Conservation (phyloP, 2,113 vertebrate species). For the Gadus macrocephalus region DNA sequence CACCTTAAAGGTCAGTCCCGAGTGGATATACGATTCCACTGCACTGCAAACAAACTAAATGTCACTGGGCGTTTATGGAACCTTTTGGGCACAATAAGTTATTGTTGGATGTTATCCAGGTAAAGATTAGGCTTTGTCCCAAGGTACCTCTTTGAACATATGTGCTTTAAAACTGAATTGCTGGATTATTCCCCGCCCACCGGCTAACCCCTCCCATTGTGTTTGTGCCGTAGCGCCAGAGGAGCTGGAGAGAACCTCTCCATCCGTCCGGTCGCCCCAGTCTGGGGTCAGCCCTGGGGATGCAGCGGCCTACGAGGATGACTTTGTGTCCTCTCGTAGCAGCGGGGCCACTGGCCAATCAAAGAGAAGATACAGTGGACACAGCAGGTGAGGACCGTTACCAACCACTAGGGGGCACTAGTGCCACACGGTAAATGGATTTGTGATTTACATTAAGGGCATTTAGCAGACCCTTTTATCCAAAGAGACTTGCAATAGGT, state of each 20-base stretch:
- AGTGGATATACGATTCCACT: not conserved
- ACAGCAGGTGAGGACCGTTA: conserved; percentile 76
- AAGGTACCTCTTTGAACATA: not conserved
- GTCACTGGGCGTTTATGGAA: too few relatives aligned
- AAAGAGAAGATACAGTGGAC: conserved; percentile 68
- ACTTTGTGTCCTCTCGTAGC: conserved; percentile 80
- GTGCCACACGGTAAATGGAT: conserved; percentile 17
- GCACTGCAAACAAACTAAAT: not conserved
- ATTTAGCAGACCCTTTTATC: too few relatives aligned
- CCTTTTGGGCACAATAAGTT: too few relatives aligned
- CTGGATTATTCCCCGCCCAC: not conserved
- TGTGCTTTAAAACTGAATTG: not conserved
- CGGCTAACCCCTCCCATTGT: not conserved
- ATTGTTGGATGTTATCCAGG: too few relatives aligned
- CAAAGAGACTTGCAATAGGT: too few relatives aligned
- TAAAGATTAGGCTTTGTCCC: too few relatives aligned
- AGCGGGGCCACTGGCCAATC: conserved; percentile 72
- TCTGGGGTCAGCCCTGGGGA: conserved; percentile 65
- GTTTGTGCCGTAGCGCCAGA: conserved; percentile 67
- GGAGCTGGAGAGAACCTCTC: conserved; percentile 54
- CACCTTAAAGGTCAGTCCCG: conserved; percentile 77
- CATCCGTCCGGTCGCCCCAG: conserved; percentile 55
- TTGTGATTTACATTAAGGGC: too few relatives aligned
- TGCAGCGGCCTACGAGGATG: conserved; percentile 80
- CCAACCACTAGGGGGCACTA: conserved; percentile 51